Evolutionary conservation across 2,113 vertebrate genomes (phyloP), one percentile per base, ranked within the genome.

Genomic region (Blennius ocellaris): DNA sequence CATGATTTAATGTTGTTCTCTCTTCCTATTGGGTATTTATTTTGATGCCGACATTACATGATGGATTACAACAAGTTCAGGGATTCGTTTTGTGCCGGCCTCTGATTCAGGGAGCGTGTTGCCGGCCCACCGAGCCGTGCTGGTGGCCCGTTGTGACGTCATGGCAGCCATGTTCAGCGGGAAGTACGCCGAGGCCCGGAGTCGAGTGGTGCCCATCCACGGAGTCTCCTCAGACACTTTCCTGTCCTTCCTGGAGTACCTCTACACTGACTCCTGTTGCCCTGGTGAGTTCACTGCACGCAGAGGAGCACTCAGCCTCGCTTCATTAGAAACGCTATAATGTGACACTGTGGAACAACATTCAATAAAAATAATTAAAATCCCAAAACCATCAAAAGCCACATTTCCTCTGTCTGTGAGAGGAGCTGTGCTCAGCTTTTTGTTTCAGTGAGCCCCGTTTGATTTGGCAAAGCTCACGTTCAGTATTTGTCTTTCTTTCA

Each of bases 161-260:
- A 98, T 99, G 97, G 97, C 97, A 1, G 97, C 97, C 82, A 98
- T 99, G 97, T 98, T 99, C 85, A 99, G 96, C 15, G 97, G 97
- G 8, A 98, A 96, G 78, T 99, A 98, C 16, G 93, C 96, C 14
- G 97, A 99, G 93, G 95, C 96, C 12, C 95, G 95, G 39, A 97
- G 94, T 39, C 57, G 96, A 68, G 94, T 97, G 84, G 95, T 99
- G 86, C 97, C 97, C 39, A 96, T 99, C 53, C 94, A 97, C 0
- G 97, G 96, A 0, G 95, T 98, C 83, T 97, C 97, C 83, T 98
- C 97, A 40, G 97, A 99, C 74, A 98, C 97, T 57, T 99, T 99
- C 89, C 93, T 99, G 50, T 96, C 95, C 0, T 99, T 99, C 90
- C 91, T 99, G 49, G 97, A 99, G 77, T 99, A 99, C 79, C 95